Percentiles rank a stretch among this genome's conserved stretches.
phyloP scores from a whole-genome alignment of 92 coral and sea anemone genomes.

The Epizoanthus ramosus region DNA sequence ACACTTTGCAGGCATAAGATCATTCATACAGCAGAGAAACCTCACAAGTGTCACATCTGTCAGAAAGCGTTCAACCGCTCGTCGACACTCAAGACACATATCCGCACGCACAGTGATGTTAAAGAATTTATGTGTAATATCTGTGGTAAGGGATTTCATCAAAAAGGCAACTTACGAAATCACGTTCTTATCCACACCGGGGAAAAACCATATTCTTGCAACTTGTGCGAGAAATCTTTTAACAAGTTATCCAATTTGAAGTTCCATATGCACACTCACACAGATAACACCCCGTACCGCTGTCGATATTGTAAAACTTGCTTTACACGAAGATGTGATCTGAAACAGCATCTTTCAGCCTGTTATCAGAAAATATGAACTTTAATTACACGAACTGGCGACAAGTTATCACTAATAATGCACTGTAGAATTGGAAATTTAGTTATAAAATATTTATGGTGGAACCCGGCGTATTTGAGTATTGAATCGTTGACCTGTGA shows the following conservation, averaged over 20 bases:
- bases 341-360: constrained; percentile 77
- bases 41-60: constrained; percentile 94
- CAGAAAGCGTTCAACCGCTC: constrained; percentile 98
- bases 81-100: constrained; percentile 98
- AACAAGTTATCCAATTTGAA: constrained; percentile 96
- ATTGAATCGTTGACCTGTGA: neutral
- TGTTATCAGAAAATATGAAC: constrained; percentile 46
- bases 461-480: neutral
- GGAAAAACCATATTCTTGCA: constrained; percentile 95
- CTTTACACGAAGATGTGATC: constrained; percentile 95
- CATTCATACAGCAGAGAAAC: constrained; percentile 95
- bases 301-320: constrained; percentile 88
- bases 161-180: constrained; percentile 99
- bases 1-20: constrained; percentile 97
- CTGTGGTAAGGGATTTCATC: constrained; percentile 98
- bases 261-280: constrained; percentile 96
- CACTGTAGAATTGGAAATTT: constrained; percentile 3
- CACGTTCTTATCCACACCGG: constrained; percentile 97
- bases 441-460: constrained; percentile 20
- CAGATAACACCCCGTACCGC: constrained; percentile 95
- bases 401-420: constrained; percentile 27
- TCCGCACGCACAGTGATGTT: constrained; percentile 90
- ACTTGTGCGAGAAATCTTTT: constrained; percentile 92
- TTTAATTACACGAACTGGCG: constrained; percentile 1
- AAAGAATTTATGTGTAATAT: constrained; percentile 92